phyloP scores from a whole-genome alignment of 2,797 vertebrate genomes.

The Danionella dracula region DNA sequence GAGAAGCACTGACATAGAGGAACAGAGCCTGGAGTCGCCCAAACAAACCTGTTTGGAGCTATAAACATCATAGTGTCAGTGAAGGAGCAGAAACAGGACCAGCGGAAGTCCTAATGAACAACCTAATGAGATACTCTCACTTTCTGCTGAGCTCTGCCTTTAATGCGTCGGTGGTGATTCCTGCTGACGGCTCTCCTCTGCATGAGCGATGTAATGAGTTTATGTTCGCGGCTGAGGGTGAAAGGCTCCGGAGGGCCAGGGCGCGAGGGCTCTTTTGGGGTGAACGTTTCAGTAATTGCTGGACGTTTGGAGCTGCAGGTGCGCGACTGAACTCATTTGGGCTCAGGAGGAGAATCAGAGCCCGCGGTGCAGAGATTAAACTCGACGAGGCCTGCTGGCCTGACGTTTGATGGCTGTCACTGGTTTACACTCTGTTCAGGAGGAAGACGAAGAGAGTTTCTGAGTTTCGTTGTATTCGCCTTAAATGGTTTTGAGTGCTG shows the following conservation, averaged over 20 bases:
- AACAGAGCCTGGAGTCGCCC: too few relatives aligned
- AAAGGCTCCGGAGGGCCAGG: constrained; percentile 80
- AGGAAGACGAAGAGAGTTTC: not conserved
- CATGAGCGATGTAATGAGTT: constrained; percentile 84
- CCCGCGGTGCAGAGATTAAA: constrained; percentile 63
- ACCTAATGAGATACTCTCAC: too few relatives aligned
- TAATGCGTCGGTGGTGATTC: constrained; percentile 75
- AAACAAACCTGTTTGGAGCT: too few relatives aligned
- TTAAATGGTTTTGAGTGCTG: too few relatives aligned
- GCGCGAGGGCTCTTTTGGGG: constrained; percentile 34
- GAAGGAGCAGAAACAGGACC: too few relatives aligned
- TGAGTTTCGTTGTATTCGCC: too few relatives aligned
- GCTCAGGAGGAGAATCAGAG: constrained; percentile 67
- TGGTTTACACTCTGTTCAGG: constrained; percentile 35
- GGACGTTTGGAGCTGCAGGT: constrained; percentile 77
- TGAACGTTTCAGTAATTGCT: constrained; percentile 68
- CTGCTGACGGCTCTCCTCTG: constrained; percentile 61
- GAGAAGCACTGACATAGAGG: too few relatives aligned
- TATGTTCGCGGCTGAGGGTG: constrained; percentile 95
- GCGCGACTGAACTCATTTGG: constrained; percentile 75
- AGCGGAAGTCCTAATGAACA: too few relatives aligned
- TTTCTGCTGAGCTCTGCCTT: too few relatives aligned
- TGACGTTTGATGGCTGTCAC: constrained; percentile 53
- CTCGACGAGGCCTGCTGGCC: constrained; percentile 68
- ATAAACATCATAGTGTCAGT: too few relatives aligned